phyloP scores from a whole-genome alignment of 2,888 invertebrate genomes.

The Panopea generosa region DNA sequence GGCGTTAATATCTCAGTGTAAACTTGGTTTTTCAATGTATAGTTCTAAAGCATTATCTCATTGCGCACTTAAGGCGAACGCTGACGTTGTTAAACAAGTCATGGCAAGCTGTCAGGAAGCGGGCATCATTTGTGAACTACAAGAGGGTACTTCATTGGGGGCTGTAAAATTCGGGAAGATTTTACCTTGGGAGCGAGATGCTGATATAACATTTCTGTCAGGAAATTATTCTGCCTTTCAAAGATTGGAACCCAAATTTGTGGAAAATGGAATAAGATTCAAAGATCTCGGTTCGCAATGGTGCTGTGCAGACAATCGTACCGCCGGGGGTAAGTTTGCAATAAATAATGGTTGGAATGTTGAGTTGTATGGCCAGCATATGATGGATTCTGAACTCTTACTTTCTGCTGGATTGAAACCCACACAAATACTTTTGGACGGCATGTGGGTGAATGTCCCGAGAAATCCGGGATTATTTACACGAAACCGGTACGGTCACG shows the following conservation, averaged over 20 bases:
- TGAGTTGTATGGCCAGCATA: conserved; percentile 76
- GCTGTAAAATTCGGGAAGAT: conserved; percentile 80
- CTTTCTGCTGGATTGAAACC: conserved; percentile 51
- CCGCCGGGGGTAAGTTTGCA: conserved; percentile 65
- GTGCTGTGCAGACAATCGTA: conserved; percentile 63
- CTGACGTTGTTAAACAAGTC: conserved; percentile 60
- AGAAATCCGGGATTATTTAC: conserved; percentile 79
- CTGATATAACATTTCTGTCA: conserved; percentile 71
- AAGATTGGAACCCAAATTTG: conserved; percentile 34
- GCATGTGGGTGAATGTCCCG: conserved; percentile 74
- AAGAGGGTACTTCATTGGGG: conserved; percentile 79
- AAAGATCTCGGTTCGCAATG: conserved; percentile 18
- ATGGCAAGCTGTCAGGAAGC: conserved; percentile 66
- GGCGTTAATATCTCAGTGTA: conserved; percentile 65
- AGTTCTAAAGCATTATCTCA: conserved; percentile 62
- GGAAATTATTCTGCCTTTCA: conserved; percentile 66
- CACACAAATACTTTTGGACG: conserved; percentile 73
- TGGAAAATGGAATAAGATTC: conserved; percentile 46
- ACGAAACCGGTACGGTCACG: conserved; percentile 77
- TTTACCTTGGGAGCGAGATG: conserved; percentile 83
- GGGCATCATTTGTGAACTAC: conserved; percentile 74
- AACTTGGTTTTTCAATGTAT: background rate
- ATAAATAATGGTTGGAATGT: conserved; percentile 69
- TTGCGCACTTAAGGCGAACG: conserved; percentile 73
- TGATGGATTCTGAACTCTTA: conserved; percentile 68